phyloP scores from a whole-genome alignment of 2,888 invertebrate genomes.

The Glaucopsyche alexis region DNA sequence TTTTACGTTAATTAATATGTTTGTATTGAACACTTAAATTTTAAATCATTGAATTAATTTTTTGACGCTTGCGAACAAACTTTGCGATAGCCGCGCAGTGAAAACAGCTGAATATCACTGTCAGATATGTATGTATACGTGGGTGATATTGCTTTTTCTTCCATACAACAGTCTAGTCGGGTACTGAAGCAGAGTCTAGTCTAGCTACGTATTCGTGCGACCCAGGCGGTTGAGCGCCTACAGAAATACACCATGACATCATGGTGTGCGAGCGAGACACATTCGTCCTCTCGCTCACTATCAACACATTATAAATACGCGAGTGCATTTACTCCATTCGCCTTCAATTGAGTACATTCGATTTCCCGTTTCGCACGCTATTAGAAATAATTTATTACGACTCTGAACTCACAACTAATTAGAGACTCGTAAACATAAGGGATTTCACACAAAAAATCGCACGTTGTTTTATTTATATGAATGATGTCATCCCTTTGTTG shows the following conservation, averaged over 20 bases:
- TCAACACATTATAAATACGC: slow-evolving; percentile 58
- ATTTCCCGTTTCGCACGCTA: slow-evolving; percentile 33
- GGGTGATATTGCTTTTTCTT: too few relatives aligned
- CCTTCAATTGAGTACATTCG: slow-evolving; percentile 50
- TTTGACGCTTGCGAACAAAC: too few relatives aligned
- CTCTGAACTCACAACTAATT: neutral
- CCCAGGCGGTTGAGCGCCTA: slow-evolving; percentile 59
- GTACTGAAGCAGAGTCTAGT: neutral
- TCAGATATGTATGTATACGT: too few relatives aligned
- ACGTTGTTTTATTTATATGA: slow-evolving; percentile 26
- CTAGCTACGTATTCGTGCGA: slow-evolving; percentile 48
- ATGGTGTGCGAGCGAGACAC: slow-evolving; percentile 68
- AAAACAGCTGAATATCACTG: too few relatives aligned
- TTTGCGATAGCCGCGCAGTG: too few relatives aligned
- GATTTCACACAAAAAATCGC: slow-evolving; percentile 22
- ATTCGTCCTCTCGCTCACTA: slow-evolving; percentile 51
- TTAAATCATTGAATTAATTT: too few relatives aligned
- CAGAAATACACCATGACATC: slow-evolving; percentile 79
- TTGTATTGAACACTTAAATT: too few relatives aligned
- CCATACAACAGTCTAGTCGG: too few relatives aligned
- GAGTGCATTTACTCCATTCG: slow-evolving; percentile 69
- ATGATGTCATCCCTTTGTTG: slow-evolving; percentile 31
- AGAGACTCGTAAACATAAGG: slow-evolving; percentile 14
- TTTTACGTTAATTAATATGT: too few relatives aligned
- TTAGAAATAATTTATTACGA: slow-evolving; percentile 12